Percentiles rank a stretch among this genome's conserved stretches.
Conservation (phyloP, 37 sponge, comb jelly and placozoan genomes). For the Eunapius fragilis region DNA sequence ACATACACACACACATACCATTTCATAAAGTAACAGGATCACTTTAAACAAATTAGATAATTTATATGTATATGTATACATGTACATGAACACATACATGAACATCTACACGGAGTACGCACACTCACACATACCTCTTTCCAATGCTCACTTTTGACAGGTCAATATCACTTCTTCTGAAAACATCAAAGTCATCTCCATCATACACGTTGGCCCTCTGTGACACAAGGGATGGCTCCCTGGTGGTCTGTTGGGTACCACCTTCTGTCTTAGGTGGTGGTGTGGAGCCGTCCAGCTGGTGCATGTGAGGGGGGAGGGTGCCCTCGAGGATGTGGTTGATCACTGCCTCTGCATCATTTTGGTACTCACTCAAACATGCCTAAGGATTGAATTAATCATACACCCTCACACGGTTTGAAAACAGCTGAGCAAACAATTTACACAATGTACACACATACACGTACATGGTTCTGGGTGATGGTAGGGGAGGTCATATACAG, state of each 20-base stretch:
- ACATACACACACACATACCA: too few species aligned
- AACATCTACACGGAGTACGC: neutral
- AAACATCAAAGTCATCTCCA: conserved; percentile 82
- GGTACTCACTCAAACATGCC: conserved; percentile 47
- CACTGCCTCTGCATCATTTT: conserved; percentile 25
- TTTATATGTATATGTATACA: neutral
- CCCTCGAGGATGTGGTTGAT: conserved; percentile 30
- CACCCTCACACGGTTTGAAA: too few species aligned
- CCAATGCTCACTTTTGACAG: conserved; percentile 62
- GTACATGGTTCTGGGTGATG: too few species aligned
- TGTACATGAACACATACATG: neutral
- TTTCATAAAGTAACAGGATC: too few species aligned
- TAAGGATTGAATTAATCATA: neutral
- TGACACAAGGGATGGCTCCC: conserved; percentile 31
- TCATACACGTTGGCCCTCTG: conserved; percentile 60
- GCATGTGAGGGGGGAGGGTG: conserved; percentile 41
- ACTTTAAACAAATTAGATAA: neutral
- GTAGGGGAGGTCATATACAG: too few species aligned
- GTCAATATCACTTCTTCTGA: conserved; percentile 59
- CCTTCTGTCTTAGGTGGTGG: neutral
- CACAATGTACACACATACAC: too few species aligned
- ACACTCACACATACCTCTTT: conserved; percentile 45
- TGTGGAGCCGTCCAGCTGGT: neutral
- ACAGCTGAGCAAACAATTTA: too few species aligned
- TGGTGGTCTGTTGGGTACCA: neutral